These are phyloP conservation scores for Enoplolaimus lenunculus DNA, from an alignment of 2,888 invertebrate species.

Conservation along the genomic window DNA sequence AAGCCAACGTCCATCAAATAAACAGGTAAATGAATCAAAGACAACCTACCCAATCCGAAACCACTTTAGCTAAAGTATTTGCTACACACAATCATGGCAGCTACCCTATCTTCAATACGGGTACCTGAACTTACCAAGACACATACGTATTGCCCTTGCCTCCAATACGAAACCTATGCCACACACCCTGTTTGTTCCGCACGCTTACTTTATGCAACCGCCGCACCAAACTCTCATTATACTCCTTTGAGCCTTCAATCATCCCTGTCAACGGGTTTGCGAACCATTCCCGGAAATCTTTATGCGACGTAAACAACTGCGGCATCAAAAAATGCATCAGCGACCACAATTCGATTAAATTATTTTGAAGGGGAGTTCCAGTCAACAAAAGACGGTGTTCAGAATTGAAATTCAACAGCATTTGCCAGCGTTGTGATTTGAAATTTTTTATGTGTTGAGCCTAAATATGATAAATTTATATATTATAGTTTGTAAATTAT, in stretches of 20 bases:
- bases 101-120: no score
- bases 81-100: no score
- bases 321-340: constrained; percentile 97
- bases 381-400: constrained; percentile 76
- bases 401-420: constrained; percentile 80
- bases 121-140: no score
- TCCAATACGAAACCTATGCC: no score
- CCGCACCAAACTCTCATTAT: constrained; percentile 72
- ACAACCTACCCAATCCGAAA: no score
- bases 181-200: no score
- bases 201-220: constrained; percentile 66
- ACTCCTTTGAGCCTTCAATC: constrained; percentile 81
- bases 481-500: no score
- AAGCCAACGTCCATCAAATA: no score
- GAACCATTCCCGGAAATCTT: constrained; percentile 94
- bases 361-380: constrained; percentile 88
- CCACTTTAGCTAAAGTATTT: no score
- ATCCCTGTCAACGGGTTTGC: constrained; percentile 87
- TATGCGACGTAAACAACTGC: constrained; percentile 82
- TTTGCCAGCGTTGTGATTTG: constrained; percentile 95
- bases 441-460: constrained; percentile 99
- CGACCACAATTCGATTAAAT: constrained; percentile 90
- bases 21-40: no score
- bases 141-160: no score
- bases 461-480: no score